Base-by-base conservation (phyloP, 2,113 vertebrate genomes). In the Orientallactaga bullata region DNA sequence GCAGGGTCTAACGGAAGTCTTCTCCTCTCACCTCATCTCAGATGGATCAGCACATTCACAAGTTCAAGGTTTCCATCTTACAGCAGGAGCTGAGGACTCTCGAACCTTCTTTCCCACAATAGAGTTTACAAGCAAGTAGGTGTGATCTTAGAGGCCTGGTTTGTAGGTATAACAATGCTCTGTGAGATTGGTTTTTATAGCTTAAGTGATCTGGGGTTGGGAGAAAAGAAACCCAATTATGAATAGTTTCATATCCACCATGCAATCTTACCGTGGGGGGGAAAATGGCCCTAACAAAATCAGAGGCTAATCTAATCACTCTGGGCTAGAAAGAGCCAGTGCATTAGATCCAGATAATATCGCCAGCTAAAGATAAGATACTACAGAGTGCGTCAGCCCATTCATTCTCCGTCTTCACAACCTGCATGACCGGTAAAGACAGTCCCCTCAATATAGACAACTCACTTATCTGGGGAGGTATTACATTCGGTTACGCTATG, bases 11-110 rank as follows among this genome's bases (percentile, higher is more conserved):
- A 47, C 24, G 55, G 84, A 89, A 91, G 39, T 2, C 10, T 61
- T 88, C 85, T 74, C 76, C 47, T 76, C 71, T 82, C n/a, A 81
- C 74, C 89, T 71, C 74, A 71, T 82, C 83, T 92, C 79, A 90
- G 79, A 61, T 26, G 47, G 68, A 30, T 83, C 65, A 92, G 86
- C 79, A 61, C 84, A 80, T 92, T 90, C 78, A 85, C 30, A 89
- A 65, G 55, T 65, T 84, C n/a, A 80, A 74, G n/a, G 21, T 91
- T 88, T 90, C 80, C 69, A 3, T 60, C 51, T 63, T 32, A 39
- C 66, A 89, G 23, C 24, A 72, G 24, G n/a, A 42, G 37, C 65
- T 26, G 7, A 28, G 37, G 51, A 82, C 21, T 79, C 58, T 26
- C 61, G 76, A 86, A 71, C 11, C 37, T 72, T 80, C 63, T 55